These are phyloP conservation scores for Serranus cabrilla DNA, from an alignment of 2,797 vertebrate species.

Conservation along the genomic window DNA sequence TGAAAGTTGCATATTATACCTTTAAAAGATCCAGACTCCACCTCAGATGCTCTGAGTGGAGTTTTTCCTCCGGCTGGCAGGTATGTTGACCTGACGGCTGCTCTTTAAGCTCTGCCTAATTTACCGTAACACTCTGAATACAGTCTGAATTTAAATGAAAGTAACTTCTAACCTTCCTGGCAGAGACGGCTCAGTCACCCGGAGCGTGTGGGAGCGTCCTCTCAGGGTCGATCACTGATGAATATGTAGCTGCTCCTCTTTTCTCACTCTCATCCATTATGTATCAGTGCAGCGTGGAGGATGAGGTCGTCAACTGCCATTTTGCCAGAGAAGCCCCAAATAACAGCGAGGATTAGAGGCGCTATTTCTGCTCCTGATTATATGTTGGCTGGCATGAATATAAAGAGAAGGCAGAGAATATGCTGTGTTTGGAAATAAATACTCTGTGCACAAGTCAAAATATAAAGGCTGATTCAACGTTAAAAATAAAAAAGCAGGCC, in stretches of 20 bases:
- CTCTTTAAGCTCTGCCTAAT: conserved; percentile 23
- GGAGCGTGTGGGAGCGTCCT: conserved; percentile 39
- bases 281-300: conserved; percentile 42
- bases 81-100: conserved; percentile 1
- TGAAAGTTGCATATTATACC: no score
- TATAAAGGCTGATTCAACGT: no score
- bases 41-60: neutral
- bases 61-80: conserved; percentile 2
- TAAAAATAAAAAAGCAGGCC: neutral
- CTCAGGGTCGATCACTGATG: conserved; percentile 54
- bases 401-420: neutral
- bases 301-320: conserved; percentile 37
- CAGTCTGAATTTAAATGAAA: conserved; percentile 34
- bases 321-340: conserved; percentile 12
- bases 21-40: neutral
- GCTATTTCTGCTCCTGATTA: conserved; percentile 9
- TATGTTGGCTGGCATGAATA: neutral
- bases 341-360: neutral
- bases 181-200: conserved; percentile 21
- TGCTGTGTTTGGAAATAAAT: neutral
- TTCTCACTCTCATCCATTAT: conserved; percentile 67
- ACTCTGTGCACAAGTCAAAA: neutral
- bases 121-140: conserved; percentile 10
- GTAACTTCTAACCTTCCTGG: conserved; percentile 26
- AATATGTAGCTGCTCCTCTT: conserved; percentile 49